phyloP scores from a whole-genome alignment of 2,113 vertebrate species.

The Microcebus lehilahytsara region DNA sequence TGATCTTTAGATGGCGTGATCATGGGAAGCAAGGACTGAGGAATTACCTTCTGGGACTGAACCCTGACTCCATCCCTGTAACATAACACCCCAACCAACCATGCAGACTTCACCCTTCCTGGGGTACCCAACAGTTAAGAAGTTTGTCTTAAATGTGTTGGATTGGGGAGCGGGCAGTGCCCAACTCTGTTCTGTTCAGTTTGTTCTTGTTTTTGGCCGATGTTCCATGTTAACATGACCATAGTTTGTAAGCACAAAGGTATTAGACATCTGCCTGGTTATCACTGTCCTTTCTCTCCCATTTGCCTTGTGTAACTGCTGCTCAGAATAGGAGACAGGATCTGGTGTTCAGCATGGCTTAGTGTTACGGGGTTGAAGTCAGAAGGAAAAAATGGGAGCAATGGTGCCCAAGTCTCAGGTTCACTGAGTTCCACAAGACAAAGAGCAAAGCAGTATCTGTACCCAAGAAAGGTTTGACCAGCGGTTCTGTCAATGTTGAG shows the following conservation, averaged over 20 bases:
- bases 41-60: not conserved
- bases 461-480: not conserved
- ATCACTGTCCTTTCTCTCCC: not conserved
- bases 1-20: not conserved
- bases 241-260: not conserved
- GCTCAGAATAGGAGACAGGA: not conserved
- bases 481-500: not conserved
- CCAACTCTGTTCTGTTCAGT: conserved; percentile 10
- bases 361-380: not conserved
- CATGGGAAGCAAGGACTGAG: conserved; percentile 4
- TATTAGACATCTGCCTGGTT: not conserved
- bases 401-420: not conserved
- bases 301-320: not conserved
- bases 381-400: not conserved
- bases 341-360: not conserved
- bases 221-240: not conserved
- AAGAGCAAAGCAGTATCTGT: not conserved
- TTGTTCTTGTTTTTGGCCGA: not conserved
- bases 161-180: conserved; percentile 18
- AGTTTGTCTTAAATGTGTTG: not conserved
- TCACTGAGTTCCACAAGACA: not conserved
- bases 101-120: not conserved
- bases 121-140: not conserved
- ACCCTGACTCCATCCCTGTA: not conserved
- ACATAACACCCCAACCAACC: not conserved